Evolutionary conservation across 2,797 vertebrate species (phyloP).

Genomic region (Sciaenops ocellatus): DNA sequence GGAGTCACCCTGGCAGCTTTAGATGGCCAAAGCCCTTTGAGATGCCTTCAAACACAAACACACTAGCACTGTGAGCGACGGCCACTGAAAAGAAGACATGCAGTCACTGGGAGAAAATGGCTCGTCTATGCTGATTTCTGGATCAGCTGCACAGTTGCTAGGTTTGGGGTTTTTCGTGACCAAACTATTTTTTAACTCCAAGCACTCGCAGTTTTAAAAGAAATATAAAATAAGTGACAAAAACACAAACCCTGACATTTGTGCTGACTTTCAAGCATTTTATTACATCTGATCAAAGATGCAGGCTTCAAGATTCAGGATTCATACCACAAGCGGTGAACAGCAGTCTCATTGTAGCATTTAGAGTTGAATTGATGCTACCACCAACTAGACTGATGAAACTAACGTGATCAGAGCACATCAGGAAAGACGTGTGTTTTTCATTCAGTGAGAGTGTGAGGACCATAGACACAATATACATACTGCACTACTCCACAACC

Average conservation of each 20-base stretch:
- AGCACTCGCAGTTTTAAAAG: constrained; percentile 3
- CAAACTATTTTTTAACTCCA: constrained; percentile 27
- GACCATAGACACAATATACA: no score
- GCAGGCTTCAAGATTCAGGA: no score
- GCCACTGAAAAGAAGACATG: constrained; percentile 23
- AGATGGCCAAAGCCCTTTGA: constrained; percentile 23
- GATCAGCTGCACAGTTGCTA: constrained; percentile 33
- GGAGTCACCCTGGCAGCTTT: constrained; percentile 7
- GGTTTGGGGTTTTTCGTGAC: constrained; percentile 31
- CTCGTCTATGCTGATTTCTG: constrained; percentile 16
- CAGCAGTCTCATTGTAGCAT: no score
- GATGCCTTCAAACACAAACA: constrained; percentile 41
- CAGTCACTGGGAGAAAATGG: constrained; percentile 16
- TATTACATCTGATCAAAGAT: no score
- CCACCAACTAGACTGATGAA: no score
- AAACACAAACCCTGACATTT: constrained; percentile 14
- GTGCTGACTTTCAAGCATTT: not conserved
- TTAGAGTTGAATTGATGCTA: no score
- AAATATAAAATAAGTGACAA: not conserved
- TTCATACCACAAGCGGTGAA: no score
- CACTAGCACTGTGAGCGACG: constrained; percentile 5
- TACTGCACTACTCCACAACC: no score
- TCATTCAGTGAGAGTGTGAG: no score
- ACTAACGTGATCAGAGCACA: no score
- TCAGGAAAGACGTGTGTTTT: no score